Evolutionary conservation across 2,797 vertebrate species (phyloP).

Genomic region (Falco concolor): DNA sequence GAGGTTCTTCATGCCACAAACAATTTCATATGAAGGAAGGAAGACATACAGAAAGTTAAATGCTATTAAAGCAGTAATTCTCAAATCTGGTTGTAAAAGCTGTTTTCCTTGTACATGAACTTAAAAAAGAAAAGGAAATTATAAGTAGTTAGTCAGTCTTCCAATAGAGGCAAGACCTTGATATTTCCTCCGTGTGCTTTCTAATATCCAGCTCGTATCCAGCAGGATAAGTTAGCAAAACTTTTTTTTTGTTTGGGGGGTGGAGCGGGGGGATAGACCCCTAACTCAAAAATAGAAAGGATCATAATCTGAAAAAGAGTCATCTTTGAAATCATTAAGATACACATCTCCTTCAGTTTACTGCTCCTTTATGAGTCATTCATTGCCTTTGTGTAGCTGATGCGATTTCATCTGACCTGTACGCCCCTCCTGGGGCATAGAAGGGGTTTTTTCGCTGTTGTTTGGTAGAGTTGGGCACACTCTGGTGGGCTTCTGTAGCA

Average conservation of each 20-base stretch:
- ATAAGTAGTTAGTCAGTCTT: neutral
- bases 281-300: neutral
- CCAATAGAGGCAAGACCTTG: neutral
- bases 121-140: neutral
- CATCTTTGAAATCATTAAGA: neutral
- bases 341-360: neutral
- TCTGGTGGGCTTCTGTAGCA: neutral
- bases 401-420: neutral
- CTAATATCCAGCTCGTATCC: neutral
- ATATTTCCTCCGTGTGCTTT: neutral
- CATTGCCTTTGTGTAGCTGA: neutral
- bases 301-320: neutral
- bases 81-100: neutral
- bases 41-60: neutral
- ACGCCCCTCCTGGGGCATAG: neutral
- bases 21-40: neutral
- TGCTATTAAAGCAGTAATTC: neutral
- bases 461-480: neutral
- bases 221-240: neutral
- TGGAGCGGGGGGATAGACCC: neutral
- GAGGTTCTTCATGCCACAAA: neutral
- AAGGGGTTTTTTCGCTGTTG: neutral
- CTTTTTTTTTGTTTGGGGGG: neutral
- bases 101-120: neutral
- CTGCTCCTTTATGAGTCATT: neutral